phyloP scores from a whole-genome alignment of 2,797 vertebrate species.

The Loris lydekkerianus region DNA sequence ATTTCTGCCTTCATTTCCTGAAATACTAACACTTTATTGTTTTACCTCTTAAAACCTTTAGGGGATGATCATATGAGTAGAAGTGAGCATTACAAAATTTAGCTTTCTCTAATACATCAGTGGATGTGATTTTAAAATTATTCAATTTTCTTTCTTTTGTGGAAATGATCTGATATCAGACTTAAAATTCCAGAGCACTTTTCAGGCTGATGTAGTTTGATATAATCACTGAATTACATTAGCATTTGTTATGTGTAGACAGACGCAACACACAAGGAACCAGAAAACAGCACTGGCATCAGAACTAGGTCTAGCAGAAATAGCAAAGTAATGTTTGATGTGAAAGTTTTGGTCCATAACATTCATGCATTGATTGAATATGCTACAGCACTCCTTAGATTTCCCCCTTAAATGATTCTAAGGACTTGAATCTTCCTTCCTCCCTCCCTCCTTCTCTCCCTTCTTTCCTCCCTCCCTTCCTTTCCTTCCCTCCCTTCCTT shows the following conservation, averaged over 20 bases:
- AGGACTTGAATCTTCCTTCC: background rate
- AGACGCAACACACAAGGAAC: background rate
- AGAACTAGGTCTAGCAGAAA: too few relatives aligned
- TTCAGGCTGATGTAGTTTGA: background rate
- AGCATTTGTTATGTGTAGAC: background rate
- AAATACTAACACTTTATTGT: background rate
- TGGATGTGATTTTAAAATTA: background rate
- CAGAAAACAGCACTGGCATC: too few relatives aligned
- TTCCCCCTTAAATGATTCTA: background rate
- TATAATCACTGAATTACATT: background rate
- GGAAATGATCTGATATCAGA: background rate
- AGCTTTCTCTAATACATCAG: background rate
- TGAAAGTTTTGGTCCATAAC: too few relatives aligned
- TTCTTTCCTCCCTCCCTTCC: background rate
- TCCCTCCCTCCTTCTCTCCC: background rate
- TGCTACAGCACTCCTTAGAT: background rate
- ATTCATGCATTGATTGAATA: too few relatives aligned
- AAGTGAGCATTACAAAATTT: constrained; percentile 23
- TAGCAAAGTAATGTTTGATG: too few relatives aligned
- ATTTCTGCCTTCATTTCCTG: background rate
- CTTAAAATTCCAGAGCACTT: background rate
- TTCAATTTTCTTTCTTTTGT: background rate
- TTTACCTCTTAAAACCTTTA: background rate
- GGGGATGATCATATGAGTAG: background rate
- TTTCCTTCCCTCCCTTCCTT: fast-evolving